Conservation (phyloP, 2,797 vertebrate genomes). For the Gymnodraco acuticeps region DNA sequence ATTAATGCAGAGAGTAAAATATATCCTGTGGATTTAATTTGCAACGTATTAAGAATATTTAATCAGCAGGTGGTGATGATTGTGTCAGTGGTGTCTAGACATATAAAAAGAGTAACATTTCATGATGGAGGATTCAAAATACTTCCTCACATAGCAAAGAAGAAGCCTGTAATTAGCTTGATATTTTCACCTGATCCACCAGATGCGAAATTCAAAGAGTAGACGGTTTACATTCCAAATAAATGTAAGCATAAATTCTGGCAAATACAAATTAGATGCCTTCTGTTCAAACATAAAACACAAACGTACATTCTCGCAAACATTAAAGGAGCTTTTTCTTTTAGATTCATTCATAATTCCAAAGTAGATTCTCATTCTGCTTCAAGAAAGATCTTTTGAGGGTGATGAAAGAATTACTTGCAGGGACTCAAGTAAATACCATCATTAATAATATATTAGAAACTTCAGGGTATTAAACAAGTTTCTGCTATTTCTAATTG, state of each 20-base stretch:
- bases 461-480: not conserved
- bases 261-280: too few relatives aligned
- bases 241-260: too few relatives aligned
- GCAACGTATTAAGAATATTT: not conserved
- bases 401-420: slow-evolving; percentile 8
- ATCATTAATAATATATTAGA: slow-evolving; percentile 31
- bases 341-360: not conserved
- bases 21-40: slow-evolving; percentile 14
- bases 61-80: not conserved
- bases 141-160: not conserved
- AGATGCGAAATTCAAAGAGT: slow-evolving; percentile 12
- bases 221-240: not conserved
- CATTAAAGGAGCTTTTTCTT: not conserved
- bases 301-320: not conserved
- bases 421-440: slow-evolving; percentile 12
- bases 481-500: slow-evolving; percentile 7
- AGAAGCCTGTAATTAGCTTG: slow-evolving; percentile 2
- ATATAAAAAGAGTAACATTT: not conserved
- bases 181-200: slow-evolving; percentile 17
- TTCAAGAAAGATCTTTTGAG: not conserved
- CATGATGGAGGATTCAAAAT: slow-evolving; percentile 11
- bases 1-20: not conserved
- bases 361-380: slow-evolving; percentile 2
- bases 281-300: too few relatives aligned
- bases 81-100: not conserved